phyloP scores from a whole-genome alignment of 1,140 invertebrate species.

The Drosophila erecta region DNA sequence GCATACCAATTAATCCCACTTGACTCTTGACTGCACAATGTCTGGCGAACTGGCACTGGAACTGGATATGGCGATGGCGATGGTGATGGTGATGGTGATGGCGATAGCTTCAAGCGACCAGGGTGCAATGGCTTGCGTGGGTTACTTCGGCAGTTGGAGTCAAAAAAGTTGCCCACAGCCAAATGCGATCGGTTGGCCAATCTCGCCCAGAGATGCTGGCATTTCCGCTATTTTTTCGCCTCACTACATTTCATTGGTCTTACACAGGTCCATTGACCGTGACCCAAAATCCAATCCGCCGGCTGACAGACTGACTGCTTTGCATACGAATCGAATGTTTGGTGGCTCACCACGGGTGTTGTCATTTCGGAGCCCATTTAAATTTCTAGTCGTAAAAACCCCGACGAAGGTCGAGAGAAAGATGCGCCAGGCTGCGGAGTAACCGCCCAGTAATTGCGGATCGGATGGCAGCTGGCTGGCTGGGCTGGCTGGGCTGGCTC shows the following conservation, averaged over 20 bases:
- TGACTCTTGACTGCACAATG: constrained; percentile 52
- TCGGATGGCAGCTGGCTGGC: constrained; percentile 13
- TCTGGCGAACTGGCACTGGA: constrained; percentile 22
- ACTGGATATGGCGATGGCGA: constrained; percentile 1
- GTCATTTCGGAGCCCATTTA: constrained; percentile 46
- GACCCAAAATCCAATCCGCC: constrained; percentile 61
- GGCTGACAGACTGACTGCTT: constrained; percentile 43
- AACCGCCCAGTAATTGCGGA: constrained; percentile 44
- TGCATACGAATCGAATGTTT: constrained; percentile 60
- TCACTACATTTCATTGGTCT: constrained; percentile 3
- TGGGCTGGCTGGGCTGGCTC: no score
- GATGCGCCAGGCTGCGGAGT: constrained; percentile 30
- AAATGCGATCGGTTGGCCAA: constrained; percentile 38
- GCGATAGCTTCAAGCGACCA: neutral
- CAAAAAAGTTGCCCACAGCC: constrained; percentile 12
- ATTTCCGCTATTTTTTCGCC: constrained; percentile 48
- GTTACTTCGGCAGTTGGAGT: neutral
- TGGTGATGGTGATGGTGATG: neutral
- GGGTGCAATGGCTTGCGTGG: constrained; percentile 50
- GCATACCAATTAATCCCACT: constrained; percentile 56
- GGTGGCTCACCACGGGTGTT: constrained; percentile 7
- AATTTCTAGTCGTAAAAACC: constrained; percentile 67
- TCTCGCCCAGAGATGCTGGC: constrained; percentile 36
- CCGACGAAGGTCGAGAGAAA: constrained; percentile 64
- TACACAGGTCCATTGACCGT: constrained; percentile 74